Base-by-base conservation (phyloP, 2,797 vertebrate species). In the Syngnathus acus region DNA sequence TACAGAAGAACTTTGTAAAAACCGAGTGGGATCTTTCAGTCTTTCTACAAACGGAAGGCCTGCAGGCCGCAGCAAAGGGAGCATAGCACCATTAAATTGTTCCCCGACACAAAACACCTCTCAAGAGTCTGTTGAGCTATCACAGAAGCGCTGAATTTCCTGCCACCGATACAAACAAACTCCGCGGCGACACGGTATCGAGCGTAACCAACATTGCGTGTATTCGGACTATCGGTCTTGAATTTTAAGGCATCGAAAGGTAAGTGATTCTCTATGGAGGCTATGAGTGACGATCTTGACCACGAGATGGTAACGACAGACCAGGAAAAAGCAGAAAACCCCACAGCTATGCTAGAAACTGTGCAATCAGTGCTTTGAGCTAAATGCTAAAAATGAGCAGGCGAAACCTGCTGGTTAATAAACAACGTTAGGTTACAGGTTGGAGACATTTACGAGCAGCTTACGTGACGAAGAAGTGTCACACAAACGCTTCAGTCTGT, bases 41-140 rank as follows among this genome's bases (percentile, higher is more conserved):
- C 38, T 68, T 72, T 68, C 73, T 93, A 94, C 91, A 93, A 93
- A 94, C 92, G 91, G 89, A 93, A 92, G 93, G 93, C 89, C 92
- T 87, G 86, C 80, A 85, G 92, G 84, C 84, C 80, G 77, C 83
- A 85, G 80, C 82, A 89, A 76, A 71, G 83, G 78, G 76, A 86
- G 76, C 77, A 62, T 86, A 88, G 87, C 88, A 88, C 87, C 88
- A 76, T 74, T 72, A 74, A 65, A 77, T 84, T 72, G 66, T 64
- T 19, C 66, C 68, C 65, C 37, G 68, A 73, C 47, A 9, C 68
- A 51, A 65, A 48, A 70, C 51, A 61, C 69, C 26, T 38, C 45
- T 48, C 10, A 40, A n/a, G 17, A 60, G 38, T 60, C 58, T 60
- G 38, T 17, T 39, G 38, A 37, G 37, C n/a, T 60, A 21, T 21